These are phyloP conservation scores for Falco naumanni DNA, from an alignment of 2,797 vertebrate species.

Conservation along the genomic window DNA sequence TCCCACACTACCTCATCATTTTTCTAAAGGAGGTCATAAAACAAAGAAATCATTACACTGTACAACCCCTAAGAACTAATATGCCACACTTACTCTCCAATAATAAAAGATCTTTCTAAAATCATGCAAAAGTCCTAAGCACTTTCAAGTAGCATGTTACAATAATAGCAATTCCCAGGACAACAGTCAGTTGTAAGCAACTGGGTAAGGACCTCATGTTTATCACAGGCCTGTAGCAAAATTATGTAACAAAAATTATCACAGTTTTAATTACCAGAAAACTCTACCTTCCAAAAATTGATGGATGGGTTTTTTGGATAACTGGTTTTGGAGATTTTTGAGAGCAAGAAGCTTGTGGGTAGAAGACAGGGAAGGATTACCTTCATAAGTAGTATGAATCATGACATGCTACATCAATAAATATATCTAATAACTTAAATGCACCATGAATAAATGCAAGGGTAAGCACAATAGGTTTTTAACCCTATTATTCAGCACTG, in stretches of 20 bases:
- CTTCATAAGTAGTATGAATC: neutral
- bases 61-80: neutral
- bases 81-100: neutral
- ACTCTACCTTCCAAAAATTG: neutral
- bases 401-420: neutral
- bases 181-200: neutral
- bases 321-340: neutral
- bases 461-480: neutral
- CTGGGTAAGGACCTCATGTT: neutral
- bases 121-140: neutral
- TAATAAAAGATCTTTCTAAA: neutral
- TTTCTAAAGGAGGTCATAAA: neutral
- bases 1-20: neutral
- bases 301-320: neutral
- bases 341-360: neutral
- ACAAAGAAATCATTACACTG: neutral
- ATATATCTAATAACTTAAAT: slow-evolving; percentile 7
- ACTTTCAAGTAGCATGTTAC: neutral
- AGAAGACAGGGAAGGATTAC: slow-evolving; percentile 7
- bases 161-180: neutral
- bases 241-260: neutral
- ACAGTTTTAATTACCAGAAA: neutral
- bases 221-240: neutral
- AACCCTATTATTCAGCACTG: neutral
- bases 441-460: neutral